phyloP scores from a whole-genome alignment of 53 echinoderm and acorn worm genomes.

The Patiria pectinifera region DNA sequence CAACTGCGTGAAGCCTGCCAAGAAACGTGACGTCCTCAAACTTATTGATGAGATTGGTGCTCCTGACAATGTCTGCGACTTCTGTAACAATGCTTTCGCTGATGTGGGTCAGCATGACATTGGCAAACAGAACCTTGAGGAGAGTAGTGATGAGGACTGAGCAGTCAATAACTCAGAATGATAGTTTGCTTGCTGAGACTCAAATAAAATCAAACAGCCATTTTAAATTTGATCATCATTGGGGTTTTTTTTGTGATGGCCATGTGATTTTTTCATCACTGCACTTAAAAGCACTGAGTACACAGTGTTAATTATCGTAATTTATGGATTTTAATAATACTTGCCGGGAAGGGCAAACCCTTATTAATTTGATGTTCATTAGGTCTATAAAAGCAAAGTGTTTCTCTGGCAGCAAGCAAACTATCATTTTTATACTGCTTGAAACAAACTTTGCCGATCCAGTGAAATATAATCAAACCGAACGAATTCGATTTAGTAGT shows the following conservation, averaged over 20 bases:
- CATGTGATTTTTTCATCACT: background rate
- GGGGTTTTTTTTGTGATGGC: background rate
- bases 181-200: conserved; percentile 12
- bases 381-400: conserved; percentile 10
- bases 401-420: conserved; percentile 21
- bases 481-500: background rate
- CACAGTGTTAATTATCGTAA: background rate
- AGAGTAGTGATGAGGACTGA: conserved; percentile 41
- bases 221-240: conserved; percentile 1
- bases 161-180: conserved; percentile 17
- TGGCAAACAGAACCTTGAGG: conserved; percentile 29
- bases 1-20: conserved; percentile 47
- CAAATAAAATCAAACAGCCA: background rate
- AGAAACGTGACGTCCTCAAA: conserved; percentile 45
- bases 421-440: conserved; percentile 17
- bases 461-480: conserved; percentile 25
- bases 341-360: background rate
- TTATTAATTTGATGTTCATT: background rate
- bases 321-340: conserved; percentile 13
- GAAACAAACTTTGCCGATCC: conserved; percentile 19
- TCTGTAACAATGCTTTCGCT: conserved; percentile 43
- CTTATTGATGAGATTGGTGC: conserved; percentile 36
- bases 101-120: conserved; percentile 30
- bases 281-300: conserved; percentile 1
- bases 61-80: conserved; percentile 25